Percentiles rank a stretch among this genome's conserved stretches.
phyloP scores from a whole-genome alignment of 2,113 vertebrate genomes.

The Capra hircus region DNA sequence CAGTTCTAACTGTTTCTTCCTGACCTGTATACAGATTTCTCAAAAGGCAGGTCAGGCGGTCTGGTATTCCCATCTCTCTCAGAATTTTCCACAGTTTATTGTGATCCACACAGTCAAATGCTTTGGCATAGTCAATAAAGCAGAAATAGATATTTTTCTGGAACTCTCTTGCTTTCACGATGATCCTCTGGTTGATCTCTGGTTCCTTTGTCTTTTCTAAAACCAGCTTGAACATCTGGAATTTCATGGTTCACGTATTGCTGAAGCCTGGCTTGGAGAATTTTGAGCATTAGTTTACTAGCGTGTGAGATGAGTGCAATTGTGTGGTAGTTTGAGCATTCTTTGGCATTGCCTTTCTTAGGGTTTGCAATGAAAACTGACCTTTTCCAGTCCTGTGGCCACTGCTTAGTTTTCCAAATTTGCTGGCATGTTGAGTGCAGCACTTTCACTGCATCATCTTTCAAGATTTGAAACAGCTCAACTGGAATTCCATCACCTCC shows the following conservation, averaged over 20 bases:
- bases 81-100: not conserved
- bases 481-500: not conserved
- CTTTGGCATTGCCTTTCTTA: not conserved
- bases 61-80: not conserved
- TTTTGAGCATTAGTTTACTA: not conserved
- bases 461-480: not conserved
- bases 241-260: not conserved
- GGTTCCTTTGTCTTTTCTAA: not conserved
- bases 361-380: not conserved
- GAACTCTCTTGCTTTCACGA: fast-evolving
- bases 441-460: not conserved
- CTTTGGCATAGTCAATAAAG: not conserved
- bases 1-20: not conserved
- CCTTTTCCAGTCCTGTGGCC: not conserved
- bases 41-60: not conserved
- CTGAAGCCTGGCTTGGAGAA: not conserved
- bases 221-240: not conserved
- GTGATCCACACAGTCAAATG: not conserved
- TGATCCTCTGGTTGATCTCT: not conserved
- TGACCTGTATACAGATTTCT: not conserved
- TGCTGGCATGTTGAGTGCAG: not conserved
- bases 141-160: not conserved
- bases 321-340: not conserved
- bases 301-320: not conserved
- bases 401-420: not conserved